phyloP scores from a whole-genome alignment of 2,888 invertebrate species.

The Diplazon laetatorius region DNA sequence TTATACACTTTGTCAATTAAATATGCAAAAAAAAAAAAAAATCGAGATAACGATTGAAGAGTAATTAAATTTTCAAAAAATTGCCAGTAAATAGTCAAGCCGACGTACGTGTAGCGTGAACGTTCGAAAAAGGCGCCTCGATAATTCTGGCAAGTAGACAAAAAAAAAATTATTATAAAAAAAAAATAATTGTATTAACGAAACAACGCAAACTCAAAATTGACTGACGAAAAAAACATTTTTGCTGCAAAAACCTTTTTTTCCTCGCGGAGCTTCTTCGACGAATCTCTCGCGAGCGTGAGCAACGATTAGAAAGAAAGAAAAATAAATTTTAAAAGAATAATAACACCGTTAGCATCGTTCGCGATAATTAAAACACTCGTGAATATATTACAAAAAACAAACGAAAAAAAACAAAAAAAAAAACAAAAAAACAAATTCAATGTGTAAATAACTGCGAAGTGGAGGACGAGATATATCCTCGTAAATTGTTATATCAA shows the following conservation, averaged over 20 bases:
- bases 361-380: not conserved
- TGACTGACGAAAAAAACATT: conserved; percentile 32
- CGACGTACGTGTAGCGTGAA: conserved; percentile 15
- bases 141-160: conserved; percentile 40
- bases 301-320: not conserved
- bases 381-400: conserved; percentile 1
- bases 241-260: conserved; percentile 36
- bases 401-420: not conserved
- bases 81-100: conserved; percentile 6
- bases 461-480: conserved; percentile 16
- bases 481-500: conserved; percentile 42
- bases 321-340: too few relatives aligned
- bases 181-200: not conserved
- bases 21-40: conserved; percentile 27
- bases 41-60: not conserved
- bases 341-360: not conserved
- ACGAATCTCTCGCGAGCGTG: not conserved
- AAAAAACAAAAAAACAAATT: conserved; percentile 6
- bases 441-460: conserved; percentile 60
- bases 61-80: too few relatives aligned
- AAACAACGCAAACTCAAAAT: conserved; percentile 31
- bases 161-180: too few relatives aligned
- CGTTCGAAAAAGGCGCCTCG: conserved; percentile 31
- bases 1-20: conserved; percentile 63
- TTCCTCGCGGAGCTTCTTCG: conserved; percentile 1